Percentiles rank a stretch among this genome's conserved stretches.
Evolutionary conservation across 2,888 invertebrate genomes (phyloP).

Genomic region (Euphydryas editha): DNA sequence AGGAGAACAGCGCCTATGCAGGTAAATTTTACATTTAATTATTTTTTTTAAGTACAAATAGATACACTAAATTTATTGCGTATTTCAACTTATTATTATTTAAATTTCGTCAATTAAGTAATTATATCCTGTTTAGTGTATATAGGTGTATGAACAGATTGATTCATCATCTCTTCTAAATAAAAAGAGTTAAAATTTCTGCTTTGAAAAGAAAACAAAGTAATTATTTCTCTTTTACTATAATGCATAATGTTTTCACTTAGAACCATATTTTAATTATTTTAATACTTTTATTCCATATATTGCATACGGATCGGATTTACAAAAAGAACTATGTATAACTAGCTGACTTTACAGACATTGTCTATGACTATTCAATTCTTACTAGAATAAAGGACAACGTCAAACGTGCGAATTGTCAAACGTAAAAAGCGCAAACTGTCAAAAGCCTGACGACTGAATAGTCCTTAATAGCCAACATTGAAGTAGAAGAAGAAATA

Average conservation of each 20-base stretch:
- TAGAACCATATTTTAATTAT: constrained; percentile 40
- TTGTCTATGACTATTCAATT: too few species aligned
- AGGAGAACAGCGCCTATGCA: constrained; percentile 89
- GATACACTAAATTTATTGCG: not conserved
- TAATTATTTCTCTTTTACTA: constrained; percentile 51
- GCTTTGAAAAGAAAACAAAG: constrained; percentile 53
- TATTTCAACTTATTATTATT: not conserved
- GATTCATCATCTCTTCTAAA: constrained; percentile 39
- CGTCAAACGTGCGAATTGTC: too few species aligned
- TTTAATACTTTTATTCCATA: constrained; percentile 49
- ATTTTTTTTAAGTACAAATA: not conserved
- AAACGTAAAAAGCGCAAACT: too few species aligned
- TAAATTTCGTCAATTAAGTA: not conserved
- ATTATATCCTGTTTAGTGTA: constrained; percentile 8
- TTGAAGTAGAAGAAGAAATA: too few species aligned
- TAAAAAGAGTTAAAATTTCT: constrained; percentile 51
- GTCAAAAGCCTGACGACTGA: too few species aligned
- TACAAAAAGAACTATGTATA: not conserved
- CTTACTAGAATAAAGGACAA: too few species aligned
- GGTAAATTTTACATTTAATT: constrained; percentile 65
- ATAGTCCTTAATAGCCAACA: too few species aligned
- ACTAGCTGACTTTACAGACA: too few species aligned
- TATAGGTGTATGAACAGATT: not conserved
- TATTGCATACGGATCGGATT: constrained; percentile 36
- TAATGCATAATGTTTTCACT: constrained; percentile 61